These are phyloP conservation scores for Macroteleia sp. DNA, from an alignment of 2,888 invertebrate species.

Conservation along the genomic window DNA sequence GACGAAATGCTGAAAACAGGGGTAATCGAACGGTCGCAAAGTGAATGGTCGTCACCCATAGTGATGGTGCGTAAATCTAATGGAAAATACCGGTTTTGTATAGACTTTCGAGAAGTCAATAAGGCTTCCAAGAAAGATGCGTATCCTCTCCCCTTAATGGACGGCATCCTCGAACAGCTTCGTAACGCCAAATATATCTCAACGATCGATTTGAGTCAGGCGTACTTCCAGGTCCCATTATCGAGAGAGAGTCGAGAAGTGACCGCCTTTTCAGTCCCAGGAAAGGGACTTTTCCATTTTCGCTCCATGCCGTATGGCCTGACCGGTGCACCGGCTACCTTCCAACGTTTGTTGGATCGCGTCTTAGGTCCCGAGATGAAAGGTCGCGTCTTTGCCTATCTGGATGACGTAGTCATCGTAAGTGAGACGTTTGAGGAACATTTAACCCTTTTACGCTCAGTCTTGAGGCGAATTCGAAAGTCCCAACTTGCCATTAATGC, in stretches of 20 bases:
- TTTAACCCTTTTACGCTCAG: not conserved
- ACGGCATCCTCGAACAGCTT: constrained; percentile 39
- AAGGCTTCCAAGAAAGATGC: no score
- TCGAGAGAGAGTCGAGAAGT: constrained; percentile 29
- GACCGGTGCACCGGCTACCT: not conserved
- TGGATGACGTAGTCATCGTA: not conserved
- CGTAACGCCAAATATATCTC: constrained; percentile 57
- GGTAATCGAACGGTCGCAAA: constrained; percentile 1
- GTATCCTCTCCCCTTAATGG: no score
- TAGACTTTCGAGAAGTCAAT: no score
- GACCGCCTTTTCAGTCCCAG: constrained; percentile 60
- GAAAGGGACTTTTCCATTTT: constrained; percentile 35
- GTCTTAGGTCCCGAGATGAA: not conserved
- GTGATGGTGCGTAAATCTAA: no score
- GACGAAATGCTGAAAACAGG: not conserved
- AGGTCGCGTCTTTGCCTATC: constrained; percentile 5
- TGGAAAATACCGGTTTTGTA: no score
- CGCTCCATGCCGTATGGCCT: not conserved
- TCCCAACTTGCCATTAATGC: not conserved
- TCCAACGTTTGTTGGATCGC: not conserved
- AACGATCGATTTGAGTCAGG: constrained; percentile 61
- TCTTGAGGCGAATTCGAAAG: not conserved
- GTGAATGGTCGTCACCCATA: constrained; percentile 10
- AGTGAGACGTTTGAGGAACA: not conserved
- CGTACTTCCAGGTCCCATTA: constrained; percentile 63